Evolutionary conservation across 2,797 vertebrate genomes (phyloP).

Genomic region (Nasua narica): DNA sequence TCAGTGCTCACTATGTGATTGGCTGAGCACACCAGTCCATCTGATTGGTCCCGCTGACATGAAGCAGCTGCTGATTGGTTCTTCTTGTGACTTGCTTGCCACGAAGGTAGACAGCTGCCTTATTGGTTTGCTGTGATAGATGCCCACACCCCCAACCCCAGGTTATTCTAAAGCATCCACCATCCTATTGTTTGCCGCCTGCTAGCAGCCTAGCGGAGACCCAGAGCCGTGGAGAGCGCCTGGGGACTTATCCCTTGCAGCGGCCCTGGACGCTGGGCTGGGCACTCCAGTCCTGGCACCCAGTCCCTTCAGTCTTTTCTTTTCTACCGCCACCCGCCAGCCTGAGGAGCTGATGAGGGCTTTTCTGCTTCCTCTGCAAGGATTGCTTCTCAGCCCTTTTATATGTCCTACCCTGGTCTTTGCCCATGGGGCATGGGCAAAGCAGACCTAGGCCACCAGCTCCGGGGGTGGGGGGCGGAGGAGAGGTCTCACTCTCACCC

Average conservation of each 20-base stretch:
- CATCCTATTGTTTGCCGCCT: neutral
- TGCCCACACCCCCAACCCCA: neutral
- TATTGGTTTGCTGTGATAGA: neutral
- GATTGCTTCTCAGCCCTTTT: neutral
- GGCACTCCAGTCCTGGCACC: neutral
- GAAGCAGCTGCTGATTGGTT: neutral
- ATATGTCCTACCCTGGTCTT: neutral
- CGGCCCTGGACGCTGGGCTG: neutral
- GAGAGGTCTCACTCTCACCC: neutral
- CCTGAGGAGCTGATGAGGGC: neutral
- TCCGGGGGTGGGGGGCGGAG: neutral
- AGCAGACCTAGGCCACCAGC: neutral
- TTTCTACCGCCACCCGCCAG: neutral
- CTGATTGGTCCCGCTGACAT: neutral
- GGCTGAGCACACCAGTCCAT: neutral
- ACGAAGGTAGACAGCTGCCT: neutral
- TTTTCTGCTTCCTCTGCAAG: neutral
- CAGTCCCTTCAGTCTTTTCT: neutral
- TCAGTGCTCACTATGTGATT: neutral
- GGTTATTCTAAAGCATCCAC: neutral
- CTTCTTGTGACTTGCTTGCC: neutral
- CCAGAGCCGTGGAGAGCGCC: neutral
- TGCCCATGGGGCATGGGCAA: rapidly evolving
- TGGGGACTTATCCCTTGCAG: neutral
- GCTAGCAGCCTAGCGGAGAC: neutral